Conservation (phyloP, 2,113 vertebrate species). For the Heptranchias perlo region DNA sequence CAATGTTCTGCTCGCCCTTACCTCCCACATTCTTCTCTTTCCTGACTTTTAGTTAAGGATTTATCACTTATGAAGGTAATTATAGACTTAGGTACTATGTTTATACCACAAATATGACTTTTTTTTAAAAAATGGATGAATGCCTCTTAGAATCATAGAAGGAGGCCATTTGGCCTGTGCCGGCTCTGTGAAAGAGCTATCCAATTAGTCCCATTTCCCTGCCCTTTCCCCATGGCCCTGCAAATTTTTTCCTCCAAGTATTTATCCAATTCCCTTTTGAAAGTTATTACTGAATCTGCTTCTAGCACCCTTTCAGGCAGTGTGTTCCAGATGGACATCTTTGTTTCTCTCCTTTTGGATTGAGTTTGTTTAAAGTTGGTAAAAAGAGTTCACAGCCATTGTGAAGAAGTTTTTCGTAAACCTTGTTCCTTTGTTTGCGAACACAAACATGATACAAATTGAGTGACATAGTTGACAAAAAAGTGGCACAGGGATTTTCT, state of each 20-base stretch:
- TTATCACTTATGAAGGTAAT: background rate
- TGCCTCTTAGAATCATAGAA: no score
- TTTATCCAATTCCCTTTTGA: no score
- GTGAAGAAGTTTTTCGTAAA: background rate
- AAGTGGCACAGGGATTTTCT: background rate
- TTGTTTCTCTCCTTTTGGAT: background rate
- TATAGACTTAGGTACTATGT: background rate
- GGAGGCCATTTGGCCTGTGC: no score
- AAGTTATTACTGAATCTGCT: no score
- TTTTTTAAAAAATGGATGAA: background rate
- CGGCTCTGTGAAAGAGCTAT: no score
- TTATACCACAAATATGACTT: background rate
- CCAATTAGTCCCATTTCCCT: no score
- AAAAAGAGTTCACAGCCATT: background rate
- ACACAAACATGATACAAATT: background rate
- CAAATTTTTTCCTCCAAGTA: no score
- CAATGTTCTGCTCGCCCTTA: background rate
- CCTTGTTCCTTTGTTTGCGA: background rate
- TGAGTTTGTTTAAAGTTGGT: background rate
- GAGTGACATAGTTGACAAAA: background rate
- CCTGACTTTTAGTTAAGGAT: background rate
- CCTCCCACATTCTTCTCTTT: background rate
- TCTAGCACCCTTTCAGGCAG: no score
- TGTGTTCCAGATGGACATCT: background rate
- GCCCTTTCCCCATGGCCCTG: no score